Conservation (phyloP, 2,797 vertebrate species). For the Lepilemur ruficaudatus region DNA sequence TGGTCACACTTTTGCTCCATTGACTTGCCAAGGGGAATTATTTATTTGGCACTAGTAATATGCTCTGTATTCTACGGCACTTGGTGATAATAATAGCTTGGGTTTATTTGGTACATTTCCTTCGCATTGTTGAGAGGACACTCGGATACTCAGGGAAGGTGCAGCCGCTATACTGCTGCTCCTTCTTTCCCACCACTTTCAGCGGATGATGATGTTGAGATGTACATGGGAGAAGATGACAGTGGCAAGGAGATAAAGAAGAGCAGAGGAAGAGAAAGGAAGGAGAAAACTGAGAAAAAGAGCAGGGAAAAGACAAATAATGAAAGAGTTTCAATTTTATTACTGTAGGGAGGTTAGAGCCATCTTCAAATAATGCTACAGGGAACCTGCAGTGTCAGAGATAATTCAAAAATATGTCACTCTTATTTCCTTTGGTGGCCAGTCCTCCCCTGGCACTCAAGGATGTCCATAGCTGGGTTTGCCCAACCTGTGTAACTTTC, state of each 20-base stretch:
- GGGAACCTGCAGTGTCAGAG: background rate
- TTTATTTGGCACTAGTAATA: constrained; percentile 48
- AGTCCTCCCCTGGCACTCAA: background rate
- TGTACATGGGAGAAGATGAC: background rate
- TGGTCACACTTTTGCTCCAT: constrained; percentile 51
- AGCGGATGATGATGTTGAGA: background rate
- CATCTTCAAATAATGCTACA: background rate
- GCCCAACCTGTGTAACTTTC: background rate
- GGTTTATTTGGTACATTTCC: background rate
- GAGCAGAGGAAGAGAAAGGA: background rate
- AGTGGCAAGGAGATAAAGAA: background rate
- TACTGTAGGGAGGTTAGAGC: background rate
- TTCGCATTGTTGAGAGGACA: background rate
- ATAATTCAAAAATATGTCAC: background rate
- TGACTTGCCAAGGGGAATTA: constrained; percentile 74
- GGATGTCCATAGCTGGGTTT: background rate
- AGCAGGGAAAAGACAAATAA: background rate
- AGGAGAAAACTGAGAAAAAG: background rate
- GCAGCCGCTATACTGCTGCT: background rate
- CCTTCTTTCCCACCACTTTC: background rate
- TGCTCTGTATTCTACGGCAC: background rate
- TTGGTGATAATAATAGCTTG: constrained; percentile 31
- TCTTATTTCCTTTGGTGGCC: background rate
- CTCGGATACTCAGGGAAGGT: background rate
- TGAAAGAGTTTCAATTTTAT: background rate